Base-by-base conservation (phyloP, 2,113 vertebrate genomes). In the Empidonax traillii region DNA sequence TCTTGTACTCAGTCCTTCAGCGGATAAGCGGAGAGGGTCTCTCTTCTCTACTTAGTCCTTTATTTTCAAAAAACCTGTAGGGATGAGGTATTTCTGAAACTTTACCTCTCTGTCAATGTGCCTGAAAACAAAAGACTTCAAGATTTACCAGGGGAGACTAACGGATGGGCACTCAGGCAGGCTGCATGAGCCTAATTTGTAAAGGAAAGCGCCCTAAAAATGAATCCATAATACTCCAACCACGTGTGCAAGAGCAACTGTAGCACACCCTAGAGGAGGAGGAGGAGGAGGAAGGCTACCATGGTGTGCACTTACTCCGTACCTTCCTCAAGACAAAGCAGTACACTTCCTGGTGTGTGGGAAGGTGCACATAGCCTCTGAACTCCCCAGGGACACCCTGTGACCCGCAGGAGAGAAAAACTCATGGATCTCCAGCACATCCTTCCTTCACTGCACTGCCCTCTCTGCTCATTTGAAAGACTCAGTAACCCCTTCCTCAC, bases 1-100 rank as follows among this genome's bases (percentile, higher is more conserved):
- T 96, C 87, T 77, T 89, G 46, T 9, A 89, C 87, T 77, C 81
- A 89, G 77, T 85, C 33, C 65, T 82, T 83, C 62, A 46, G 73
- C 10, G 0, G 73, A n/a, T 83, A 63, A 85, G 52, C 14, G 1
- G 75, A 87, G 89, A 92, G 19, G 69, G 73, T 71, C 69, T 74
- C 63, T 80, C 76, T 92, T 84, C 91, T 85, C 77, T 67, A 12
- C 77, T 51, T 28, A 55, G 89, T 62, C 39, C 84, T 71, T 95
- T 75, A 58, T 85, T 93, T 95, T 58, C 89, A 81, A 69, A 74
- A 78, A 94, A 63, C 80, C 84, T 1, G 0, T 13, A 72, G 89
- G 77, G 61, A 85, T 76, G 80, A 90, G 75, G 51, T 71, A 74
- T 85, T 91, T 81, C 77, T 93, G 92, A 89, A 94, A 93, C 27